Evolutionary conservation across 2,113 vertebrate genomes (phyloP).

Genomic region (Ceyx melanurus): DNA sequence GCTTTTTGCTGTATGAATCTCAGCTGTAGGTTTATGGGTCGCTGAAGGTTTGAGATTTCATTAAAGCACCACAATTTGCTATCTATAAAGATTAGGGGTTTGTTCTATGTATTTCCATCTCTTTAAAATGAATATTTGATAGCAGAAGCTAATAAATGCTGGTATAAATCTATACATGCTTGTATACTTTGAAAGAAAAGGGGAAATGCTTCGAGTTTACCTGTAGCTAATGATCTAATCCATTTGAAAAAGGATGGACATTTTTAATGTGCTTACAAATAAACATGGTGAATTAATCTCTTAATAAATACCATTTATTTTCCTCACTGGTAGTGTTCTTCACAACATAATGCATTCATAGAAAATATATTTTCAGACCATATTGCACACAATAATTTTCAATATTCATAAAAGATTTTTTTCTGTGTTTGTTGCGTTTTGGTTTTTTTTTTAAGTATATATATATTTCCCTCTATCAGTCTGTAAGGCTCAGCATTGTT

Average conservation of each 20-base stretch:
- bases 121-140: slow-evolving; percentile 10
- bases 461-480: not conserved
- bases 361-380: not conserved
- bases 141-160: slow-evolving; percentile 16
- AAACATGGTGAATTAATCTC: not conserved
- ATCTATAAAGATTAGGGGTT: slow-evolving; percentile 5
- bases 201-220: slow-evolving; percentile 4
- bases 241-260: not conserved
- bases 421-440: not conserved
- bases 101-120: not conserved
- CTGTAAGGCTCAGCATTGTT: not conserved
- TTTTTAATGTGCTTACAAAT: not conserved
- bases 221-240: not conserved
- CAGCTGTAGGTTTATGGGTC: slow-evolving; percentile 55
- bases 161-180: not conserved
- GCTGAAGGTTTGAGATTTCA: slow-evolving; percentile 39
- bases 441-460: not conserved
- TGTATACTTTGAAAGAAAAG: not conserved
- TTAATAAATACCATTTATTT: not conserved
- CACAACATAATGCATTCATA: not conserved
- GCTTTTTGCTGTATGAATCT: slow-evolving; percentile 58
- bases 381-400: not conserved
- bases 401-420: not conserved
- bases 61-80: slow-evolving; percentile 52
- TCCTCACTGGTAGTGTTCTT: not conserved